Conservation (phyloP, 2,113 vertebrate genomes). For the Sinosuthora webbiana region DNA sequence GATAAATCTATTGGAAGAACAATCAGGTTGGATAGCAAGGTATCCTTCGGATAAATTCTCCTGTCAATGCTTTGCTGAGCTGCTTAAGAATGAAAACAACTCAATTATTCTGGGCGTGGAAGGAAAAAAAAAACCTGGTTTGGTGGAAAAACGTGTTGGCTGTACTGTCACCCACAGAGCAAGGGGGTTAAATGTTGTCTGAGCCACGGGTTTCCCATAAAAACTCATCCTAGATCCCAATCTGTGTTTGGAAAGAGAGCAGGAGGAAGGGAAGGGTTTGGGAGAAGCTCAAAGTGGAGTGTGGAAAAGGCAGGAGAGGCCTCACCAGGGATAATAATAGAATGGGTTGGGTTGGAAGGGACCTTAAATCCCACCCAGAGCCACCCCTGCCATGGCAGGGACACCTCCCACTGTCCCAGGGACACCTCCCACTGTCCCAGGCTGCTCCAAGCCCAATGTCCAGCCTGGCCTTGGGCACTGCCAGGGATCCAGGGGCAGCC, state of each 20-base stretch:
- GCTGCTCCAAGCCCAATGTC: not conserved
- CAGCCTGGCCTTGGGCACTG: not conserved
- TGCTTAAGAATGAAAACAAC: not conserved
- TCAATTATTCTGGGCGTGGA: not conserved
- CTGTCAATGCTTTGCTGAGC: not conserved
- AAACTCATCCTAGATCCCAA: not conserved
- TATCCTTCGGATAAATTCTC: not conserved
- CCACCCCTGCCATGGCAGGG: not conserved
- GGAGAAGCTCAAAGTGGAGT: not conserved
- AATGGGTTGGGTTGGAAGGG: not conserved
- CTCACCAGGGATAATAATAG: not conserved
- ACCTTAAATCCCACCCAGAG: fast-evolving
- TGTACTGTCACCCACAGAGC: fast-evolving
- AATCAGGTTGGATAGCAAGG: not conserved
- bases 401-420: not conserved
- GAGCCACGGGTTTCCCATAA: not conserved
- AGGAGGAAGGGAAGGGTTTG: not conserved
- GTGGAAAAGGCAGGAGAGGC: not conserved
- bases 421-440: not conserved
- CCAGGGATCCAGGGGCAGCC: too few relatives aligned
- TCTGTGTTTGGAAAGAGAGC: not conserved
- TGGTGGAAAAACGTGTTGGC: not conserved
- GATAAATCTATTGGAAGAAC: not conserved
- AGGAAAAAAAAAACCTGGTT: not conserved
- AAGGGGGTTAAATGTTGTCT: not conserved